Base-by-base conservation (phyloP, 64 coral and sea anemone genomes). In the Montipora cactus region DNA sequence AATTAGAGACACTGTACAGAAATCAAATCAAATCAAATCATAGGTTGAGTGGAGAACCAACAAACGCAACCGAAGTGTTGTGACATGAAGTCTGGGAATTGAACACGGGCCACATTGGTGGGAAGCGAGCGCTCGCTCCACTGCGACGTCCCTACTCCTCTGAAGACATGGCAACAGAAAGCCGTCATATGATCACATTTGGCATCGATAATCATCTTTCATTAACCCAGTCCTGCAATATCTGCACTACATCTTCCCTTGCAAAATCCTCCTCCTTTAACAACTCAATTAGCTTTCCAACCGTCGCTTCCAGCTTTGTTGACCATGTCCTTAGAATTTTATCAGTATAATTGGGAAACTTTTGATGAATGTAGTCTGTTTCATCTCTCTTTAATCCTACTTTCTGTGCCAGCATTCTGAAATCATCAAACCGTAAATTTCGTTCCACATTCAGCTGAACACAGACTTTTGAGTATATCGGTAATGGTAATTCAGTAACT, bases 291-390 rank as follows among this genome's bases (percentile, higher is more conserved):
- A 84, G 5, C n/a, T 84, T 67, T 8, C 28, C 59, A 13, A 84
- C 81, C 9, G 81, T 84, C 47, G 81, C 81, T 9, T 84, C 59
- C 7, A 0, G 13, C 9, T 67, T 83, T 7, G 5, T 18, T 67
- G 81, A 67, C 81, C 81, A 83, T 47, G 6, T 67, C 25, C 67
- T 83, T 59, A 83, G 59, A 67, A 83, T 67, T 68, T 83, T 59
- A 4, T 83, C 81, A 18, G 59, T 47, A 5, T 28, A 59, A 44
- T 83, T 83, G 66, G 37, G 22, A 47, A 3, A 19, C 5, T 2
- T 10, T 44, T 83, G 81, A 2, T 19, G 13, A 67, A 83, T 20
- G 47, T 19, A 67, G 3, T 83, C 23, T 18, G 37, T 83, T 23
- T 83, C 59, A 48, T 67, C 25, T 28, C 44, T 83, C 3, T 44